Base-by-base conservation (phyloP, 2,113 vertebrate species). In the Carollia perspicillata region DNA sequence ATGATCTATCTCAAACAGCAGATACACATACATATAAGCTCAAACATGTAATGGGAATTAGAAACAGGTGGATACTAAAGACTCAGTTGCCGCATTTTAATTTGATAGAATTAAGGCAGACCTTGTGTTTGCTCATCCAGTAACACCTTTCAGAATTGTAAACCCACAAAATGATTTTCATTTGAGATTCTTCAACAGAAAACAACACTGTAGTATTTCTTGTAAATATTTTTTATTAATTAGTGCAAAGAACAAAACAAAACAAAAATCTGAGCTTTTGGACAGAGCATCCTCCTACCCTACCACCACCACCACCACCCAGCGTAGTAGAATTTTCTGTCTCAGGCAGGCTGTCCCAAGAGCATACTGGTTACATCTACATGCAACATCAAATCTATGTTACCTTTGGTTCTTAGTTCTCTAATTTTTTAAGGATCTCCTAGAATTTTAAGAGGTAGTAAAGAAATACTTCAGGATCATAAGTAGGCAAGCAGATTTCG, bases 361-460 rank as follows among this genome's bases (percentile, higher is more conserved):
- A 95, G 37, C 23, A 71, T 42, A 20, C 20, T 91, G 18, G 44
- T 90, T 93, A 69, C 1, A 51, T 80, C 81, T 68, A 40, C 42
- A 51, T n/a, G 5, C 30, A 97, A 83, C 30, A 94, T 66, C 78
- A 93, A 84, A 89, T 75, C 53, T 66, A 28, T 13, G 13, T 75
- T 75, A 81, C 33, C 92, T 47, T 92, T 79, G 37, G 26, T 84
- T 94, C 58, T 87, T 83, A 47, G 66, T 23, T 81, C 47, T 95
- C 40, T 93, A 83, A 90, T 92, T 94, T 84, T 93, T 84, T 26
- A 95, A 93, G 51, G 9, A 33, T 58, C 28, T 80, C 37, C 44
- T 80, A 93, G 26, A 94, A 93, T 92, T 69, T 93, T 90, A 63
- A 90, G 71, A 88, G 26, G 53, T 42, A 84, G 53, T 84, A 89